Evolutionary conservation across 2,797 vertebrate species (phyloP).

Genomic region (Mastacembelus armatus): DNA sequence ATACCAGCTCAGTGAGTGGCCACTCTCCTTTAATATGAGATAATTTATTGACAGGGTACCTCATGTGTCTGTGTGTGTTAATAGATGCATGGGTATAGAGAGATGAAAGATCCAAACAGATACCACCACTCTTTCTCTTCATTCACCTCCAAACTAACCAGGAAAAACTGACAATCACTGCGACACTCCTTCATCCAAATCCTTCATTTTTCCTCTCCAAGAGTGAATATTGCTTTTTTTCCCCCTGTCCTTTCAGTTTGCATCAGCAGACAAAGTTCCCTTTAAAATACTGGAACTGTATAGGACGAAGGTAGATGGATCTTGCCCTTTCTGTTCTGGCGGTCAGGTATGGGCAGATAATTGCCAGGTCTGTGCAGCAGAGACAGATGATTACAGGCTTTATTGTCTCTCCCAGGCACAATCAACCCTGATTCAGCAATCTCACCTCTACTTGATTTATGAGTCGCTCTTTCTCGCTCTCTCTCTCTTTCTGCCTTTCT

Average conservation of each 20-base stretch:
- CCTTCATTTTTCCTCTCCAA: background rate
- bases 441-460: conserved; percentile 86
- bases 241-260: conserved; percentile 44
- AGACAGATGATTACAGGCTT: conserved; percentile 87
- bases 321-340: conserved; percentile 76
- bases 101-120: conserved; percentile 52
- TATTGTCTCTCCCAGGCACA: conserved; percentile 90
- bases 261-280: conserved; percentile 57
- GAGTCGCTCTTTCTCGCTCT: conserved; percentile 63
- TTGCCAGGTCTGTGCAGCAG: conserved; percentile 83
- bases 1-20: conserved; percentile 62
- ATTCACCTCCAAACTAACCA: conserved; percentile 24
- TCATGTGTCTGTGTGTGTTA: conserved; percentile 27
- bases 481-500: conserved; percentile 33
- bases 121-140: conserved; percentile 29
- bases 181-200: background rate
- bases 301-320: conserved; percentile 76
- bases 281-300: conserved; percentile 46
- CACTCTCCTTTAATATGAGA: conserved; percentile 62
- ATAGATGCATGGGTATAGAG: conserved; percentile 33
- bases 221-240: conserved; percentile 27
- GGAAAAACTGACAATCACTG: background rate
- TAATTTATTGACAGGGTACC: conserved; percentile 56
- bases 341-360: conserved; percentile 86
- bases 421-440: conserved; percentile 90